Evolutionary conservation across 2,888 invertebrate species (phyloP).

Genomic region (Urechis unicinctus): DNA sequence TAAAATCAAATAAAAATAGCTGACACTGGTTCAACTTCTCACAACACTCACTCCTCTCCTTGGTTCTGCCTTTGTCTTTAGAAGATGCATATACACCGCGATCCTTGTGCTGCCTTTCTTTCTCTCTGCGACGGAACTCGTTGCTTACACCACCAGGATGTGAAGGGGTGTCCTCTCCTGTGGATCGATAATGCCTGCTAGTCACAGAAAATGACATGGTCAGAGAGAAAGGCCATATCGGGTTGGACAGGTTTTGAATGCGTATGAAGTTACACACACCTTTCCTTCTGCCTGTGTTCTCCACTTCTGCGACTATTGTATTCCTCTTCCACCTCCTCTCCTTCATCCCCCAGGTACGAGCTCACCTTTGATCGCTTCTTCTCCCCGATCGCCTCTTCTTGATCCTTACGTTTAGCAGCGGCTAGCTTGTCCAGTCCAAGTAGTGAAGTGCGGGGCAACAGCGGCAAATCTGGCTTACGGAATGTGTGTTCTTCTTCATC

Average conservation of each 20-base stretch:
- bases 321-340: conserved; percentile 10
- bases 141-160: conserved; percentile 86
- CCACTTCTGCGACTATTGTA: conserved; percentile 1
- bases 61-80: conserved; percentile 51
- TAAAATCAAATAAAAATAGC: too few species aligned
- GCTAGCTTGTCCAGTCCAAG: conserved; percentile 52
- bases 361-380: conserved; percentile 36
- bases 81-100: conserved; percentile 69
- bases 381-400: conserved; percentile 16
- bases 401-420: conserved; percentile 40
- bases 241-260: background rate
- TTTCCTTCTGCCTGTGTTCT: conserved; percentile 11
- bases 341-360: conserved; percentile 33
- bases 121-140: conserved; percentile 67
- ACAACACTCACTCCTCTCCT: conserved; percentile 30
- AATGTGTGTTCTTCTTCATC: conserved; percentile 15
- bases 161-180: conserved; percentile 84
- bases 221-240: background rate
- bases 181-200: conserved; percentile 65
- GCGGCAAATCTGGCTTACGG: conserved; percentile 7
- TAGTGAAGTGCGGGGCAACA: conserved; percentile 29
- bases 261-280: conserved; percentile 2
- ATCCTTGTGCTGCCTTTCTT: conserved; percentile 61
- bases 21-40: too few species aligned
- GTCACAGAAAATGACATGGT: too few species aligned